Percentiles rank a stretch among this genome's conserved stretches.
Evolutionary conservation across 2,113 vertebrate species (phyloP).

Genomic region (Elanus axillaris): DNA sequence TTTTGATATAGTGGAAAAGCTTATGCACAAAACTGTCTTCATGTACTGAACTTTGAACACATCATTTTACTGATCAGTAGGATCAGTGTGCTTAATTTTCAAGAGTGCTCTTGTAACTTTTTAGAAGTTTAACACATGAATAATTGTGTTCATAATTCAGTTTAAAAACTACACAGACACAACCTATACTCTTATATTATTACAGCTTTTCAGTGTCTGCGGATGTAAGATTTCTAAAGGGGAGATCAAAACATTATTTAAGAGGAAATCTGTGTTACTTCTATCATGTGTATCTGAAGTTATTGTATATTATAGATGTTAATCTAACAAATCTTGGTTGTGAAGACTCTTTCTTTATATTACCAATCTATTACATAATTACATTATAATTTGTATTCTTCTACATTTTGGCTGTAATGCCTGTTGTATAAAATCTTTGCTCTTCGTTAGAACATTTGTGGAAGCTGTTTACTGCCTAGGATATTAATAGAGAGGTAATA

Average conservation of each 20-base stretch:
- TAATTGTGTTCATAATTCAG: not conserved
- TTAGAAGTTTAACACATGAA: not conserved
- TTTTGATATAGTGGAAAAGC: not conserved
- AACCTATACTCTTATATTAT: not conserved
- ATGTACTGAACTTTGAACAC: not conserved
- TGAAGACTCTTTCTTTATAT: not conserved
- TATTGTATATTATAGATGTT: not conserved
- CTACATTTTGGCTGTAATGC: not conserved
- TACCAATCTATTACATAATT: not conserved
- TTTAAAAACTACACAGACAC: not conserved
- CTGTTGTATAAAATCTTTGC: not conserved
- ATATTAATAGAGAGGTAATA: not conserved
- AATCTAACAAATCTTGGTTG: not conserved
- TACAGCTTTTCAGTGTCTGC: not conserved
- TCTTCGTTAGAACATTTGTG: not conserved
- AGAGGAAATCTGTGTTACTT: not conserved
- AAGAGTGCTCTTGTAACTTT: not conserved
- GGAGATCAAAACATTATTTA: not conserved
- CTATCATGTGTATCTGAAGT: not conserved
- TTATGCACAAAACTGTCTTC: not conserved
- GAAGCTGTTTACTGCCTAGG: not conserved
- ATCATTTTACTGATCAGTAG: not conserved
- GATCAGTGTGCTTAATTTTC: not conserved
- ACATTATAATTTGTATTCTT: not conserved
- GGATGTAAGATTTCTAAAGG: not conserved